phyloP scores from a whole-genome alignment of 2,113 vertebrate genomes.

The Octodon degus region DNA sequence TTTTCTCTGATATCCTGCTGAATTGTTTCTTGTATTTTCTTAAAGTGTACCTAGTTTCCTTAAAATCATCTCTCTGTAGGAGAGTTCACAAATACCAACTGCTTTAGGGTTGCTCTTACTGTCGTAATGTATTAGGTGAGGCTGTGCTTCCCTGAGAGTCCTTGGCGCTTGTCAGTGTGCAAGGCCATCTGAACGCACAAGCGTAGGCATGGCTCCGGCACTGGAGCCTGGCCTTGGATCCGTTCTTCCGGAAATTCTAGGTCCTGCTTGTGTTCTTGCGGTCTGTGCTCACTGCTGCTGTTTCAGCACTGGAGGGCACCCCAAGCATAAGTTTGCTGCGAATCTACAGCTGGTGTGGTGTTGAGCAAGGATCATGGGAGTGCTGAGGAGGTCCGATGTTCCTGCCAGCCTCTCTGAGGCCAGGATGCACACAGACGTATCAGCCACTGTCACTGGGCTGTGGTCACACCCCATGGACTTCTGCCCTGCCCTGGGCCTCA shows the following conservation, averaged over 20 bases:
- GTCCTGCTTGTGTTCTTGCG: not conserved
- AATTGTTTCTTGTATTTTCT: not conserved
- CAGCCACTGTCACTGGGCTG: too few species aligned
- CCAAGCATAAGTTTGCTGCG: not conserved
- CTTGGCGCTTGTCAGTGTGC: not conserved
- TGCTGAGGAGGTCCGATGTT: too few species aligned
- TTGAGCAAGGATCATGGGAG: not conserved
- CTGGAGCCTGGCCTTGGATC: not conserved
- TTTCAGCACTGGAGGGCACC: not conserved
- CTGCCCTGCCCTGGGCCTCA: not conserved
- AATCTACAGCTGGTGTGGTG: not conserved
- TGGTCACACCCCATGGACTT: not conserved
- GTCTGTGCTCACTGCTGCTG: not conserved
- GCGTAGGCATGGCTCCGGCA: not conserved
- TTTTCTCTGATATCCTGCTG: not conserved
- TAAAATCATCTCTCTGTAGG: not conserved
- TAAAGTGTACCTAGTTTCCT: not conserved
- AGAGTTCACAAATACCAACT: too few species aligned
- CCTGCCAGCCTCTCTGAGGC: not conserved
- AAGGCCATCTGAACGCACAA: not conserved
- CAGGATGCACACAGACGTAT: not conserved
- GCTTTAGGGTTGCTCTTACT: not conserved
- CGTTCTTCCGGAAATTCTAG: not conserved
- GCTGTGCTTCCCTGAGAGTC: not conserved
- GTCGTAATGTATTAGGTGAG: not conserved